A percentile compares a stretch with the other conserved stretches of the same genome.
Conservation (phyloP, 35 echinoderm and acorn worm species). For the Lytechinus pictus region DNA sequence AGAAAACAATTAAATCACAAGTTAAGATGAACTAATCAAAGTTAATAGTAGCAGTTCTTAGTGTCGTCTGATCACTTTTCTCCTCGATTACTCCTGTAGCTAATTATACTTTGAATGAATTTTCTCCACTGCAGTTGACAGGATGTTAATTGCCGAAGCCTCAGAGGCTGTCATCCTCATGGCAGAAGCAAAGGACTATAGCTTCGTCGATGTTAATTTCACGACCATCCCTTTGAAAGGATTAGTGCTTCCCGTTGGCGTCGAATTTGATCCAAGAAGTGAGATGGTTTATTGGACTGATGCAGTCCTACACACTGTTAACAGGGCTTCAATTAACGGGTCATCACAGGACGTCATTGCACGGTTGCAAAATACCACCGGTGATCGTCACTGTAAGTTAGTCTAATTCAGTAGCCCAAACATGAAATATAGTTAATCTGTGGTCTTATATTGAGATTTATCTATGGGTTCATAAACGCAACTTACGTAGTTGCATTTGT, state of each 20-base stretch:
- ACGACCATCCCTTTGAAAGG: neutral
- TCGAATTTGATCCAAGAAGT: neutral
- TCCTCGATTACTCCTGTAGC: too few relatives aligned
- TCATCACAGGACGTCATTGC: constrained; percentile 21
- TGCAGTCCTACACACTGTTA: neutral
- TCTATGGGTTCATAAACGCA: too few relatives aligned
- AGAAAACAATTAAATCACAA: too few relatives aligned
- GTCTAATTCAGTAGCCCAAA: too few relatives aligned
- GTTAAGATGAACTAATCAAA: too few relatives aligned
- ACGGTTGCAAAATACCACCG: neutral
- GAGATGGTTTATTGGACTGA: constrained; percentile 21
- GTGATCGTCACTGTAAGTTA: too few relatives aligned
- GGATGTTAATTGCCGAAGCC: constrained; percentile 1
- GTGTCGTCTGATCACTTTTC: too few relatives aligned
- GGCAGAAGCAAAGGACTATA: neutral
- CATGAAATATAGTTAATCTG: too few relatives aligned
- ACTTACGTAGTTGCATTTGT: too few relatives aligned
- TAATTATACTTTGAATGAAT: too few relatives aligned
- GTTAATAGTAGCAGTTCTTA: too few relatives aligned
- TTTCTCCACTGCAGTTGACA: neutral
- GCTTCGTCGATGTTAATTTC: neutral
- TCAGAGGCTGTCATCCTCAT: neutral
- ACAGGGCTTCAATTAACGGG: neutral
- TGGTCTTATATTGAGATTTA: too few relatives aligned
- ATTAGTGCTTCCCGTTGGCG: neutral